phyloP scores from a whole-genome alignment of 2,113 vertebrate genomes.

The Madoqua kirkii region DNA sequence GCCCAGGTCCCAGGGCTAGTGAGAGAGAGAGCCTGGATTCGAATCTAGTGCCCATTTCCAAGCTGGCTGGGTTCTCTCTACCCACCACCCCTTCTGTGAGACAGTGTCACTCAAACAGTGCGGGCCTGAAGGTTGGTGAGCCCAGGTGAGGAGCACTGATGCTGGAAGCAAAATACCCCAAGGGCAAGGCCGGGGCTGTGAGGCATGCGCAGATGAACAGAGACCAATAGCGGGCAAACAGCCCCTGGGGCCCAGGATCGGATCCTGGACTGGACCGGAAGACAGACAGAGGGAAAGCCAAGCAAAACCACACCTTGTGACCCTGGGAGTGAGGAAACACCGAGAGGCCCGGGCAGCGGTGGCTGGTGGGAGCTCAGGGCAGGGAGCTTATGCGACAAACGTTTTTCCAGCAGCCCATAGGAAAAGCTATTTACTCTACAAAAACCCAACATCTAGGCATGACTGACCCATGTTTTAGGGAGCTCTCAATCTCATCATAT shows the following conservation, averaged over 20 bases:
- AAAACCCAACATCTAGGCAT: background rate
- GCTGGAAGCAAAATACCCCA: background rate
- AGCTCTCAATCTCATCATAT: background rate
- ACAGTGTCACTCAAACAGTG: background rate
- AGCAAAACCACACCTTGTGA: accelerated
- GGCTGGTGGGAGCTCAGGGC: accelerated
- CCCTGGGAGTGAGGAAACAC: accelerated
- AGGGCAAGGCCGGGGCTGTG: background rate
- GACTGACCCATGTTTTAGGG: background rate
- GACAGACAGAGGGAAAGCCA: background rate
- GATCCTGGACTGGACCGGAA: background rate
- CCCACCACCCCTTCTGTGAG: background rate
- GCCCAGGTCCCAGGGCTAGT: background rate
- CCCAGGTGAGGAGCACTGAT: background rate
- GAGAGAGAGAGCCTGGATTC: background rate
- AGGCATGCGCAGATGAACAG: background rate
- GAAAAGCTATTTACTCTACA: background rate
- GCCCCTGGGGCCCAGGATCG: background rate
- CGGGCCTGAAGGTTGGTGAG: background rate
- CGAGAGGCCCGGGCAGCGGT: accelerated
- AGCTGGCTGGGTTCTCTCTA: background rate
- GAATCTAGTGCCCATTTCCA: background rate
- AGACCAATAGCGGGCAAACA: background rate
- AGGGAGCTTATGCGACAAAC: accelerated
- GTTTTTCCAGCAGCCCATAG: background rate